Evolutionary conservation across 2,113 vertebrate genomes (phyloP).

Genomic region (Silurus glanis): DNA sequence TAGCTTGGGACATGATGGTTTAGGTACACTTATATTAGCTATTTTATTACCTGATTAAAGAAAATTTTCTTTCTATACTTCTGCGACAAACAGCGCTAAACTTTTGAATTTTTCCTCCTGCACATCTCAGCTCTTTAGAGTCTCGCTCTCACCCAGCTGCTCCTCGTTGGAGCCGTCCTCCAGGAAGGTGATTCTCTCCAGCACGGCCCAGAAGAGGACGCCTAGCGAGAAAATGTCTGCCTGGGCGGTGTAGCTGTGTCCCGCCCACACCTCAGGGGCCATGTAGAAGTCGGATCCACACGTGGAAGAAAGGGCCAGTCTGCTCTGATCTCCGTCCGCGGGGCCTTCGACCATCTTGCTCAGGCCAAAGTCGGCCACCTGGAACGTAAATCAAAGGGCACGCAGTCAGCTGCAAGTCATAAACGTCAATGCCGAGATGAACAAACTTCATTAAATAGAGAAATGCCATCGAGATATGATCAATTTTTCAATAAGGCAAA

Average conservation of each 20-base stretch:
- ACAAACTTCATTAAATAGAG: not conserved
- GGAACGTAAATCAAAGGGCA: constrained; percentile 7
- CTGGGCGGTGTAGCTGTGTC: constrained; percentile 91
- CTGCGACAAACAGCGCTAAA: too few relatives aligned
- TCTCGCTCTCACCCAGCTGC: constrained; percentile 79
- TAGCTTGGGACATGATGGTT: not conserved
- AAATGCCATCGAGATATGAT: not conserved
- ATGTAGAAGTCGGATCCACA: constrained; percentile 98
- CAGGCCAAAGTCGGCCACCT: constrained; percentile 94
- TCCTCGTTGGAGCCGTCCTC: constrained; percentile 88
- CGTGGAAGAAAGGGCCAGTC: constrained; percentile 89
- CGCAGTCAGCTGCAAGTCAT: not conserved
- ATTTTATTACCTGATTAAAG: too few relatives aligned
- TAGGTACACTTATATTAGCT: too few relatives aligned
- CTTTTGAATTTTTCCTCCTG: too few relatives aligned
- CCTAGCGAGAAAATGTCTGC: constrained; percentile 97
- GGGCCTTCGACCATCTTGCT: constrained; percentile 86
- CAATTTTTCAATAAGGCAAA: not conserved
- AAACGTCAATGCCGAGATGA: not conserved
- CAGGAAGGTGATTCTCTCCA: constrained; percentile 93
- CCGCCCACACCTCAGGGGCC: constrained; percentile 97
- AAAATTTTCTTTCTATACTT: too few relatives aligned
- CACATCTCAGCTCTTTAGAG: not conserved
- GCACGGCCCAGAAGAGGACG: constrained; percentile 96
- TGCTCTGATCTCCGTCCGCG: constrained; percentile 72